A percentile compares a stretch with the other conserved stretches of the same genome.
These are phyloP conservation scores for Brotula barbata DNA, from an alignment of 2,797 vertebrate species.

Conservation along the genomic window DNA sequence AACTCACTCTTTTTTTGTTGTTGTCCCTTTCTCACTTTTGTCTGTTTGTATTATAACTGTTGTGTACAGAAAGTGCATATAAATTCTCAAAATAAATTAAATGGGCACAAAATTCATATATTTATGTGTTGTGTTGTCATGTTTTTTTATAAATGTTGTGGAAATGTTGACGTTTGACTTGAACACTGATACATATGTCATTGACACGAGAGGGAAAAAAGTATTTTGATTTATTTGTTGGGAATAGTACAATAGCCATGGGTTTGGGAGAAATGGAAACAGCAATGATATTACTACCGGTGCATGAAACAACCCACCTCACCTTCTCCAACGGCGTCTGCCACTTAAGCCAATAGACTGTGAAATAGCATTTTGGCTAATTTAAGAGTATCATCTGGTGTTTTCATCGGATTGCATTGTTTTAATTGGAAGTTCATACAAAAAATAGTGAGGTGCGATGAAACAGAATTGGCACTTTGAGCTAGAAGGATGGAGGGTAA, in stretches of 20 bases:
- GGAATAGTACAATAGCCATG: slow-evolving; percentile 76
- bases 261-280: slow-evolving; percentile 62
- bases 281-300: slow-evolving; percentile 71
- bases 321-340: slow-evolving; percentile 61
- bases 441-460: slow-evolving; percentile 75
- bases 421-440: slow-evolving; percentile 71
- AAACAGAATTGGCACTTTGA: slow-evolving; percentile 70
- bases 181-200: slow-evolving; percentile 20
- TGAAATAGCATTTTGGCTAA: slow-evolving; percentile 87
- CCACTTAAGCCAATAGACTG: slow-evolving; percentile 61
- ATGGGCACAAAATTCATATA: slow-evolving; percentile 54
- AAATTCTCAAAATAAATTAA: slow-evolving; percentile 77
- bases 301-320: slow-evolving; percentile 68
- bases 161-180: not conserved
- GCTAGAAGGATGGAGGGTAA: slow-evolving; percentile 51
- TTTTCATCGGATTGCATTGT: slow-evolving; percentile 54
- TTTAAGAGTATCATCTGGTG: slow-evolving; percentile 65
- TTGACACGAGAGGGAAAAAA: slow-evolving; percentile 54
- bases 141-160: slow-evolving; percentile 16
- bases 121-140: slow-evolving; percentile 39
- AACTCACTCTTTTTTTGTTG: slow-evolving; percentile 34
- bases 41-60: slow-evolving; percentile 77
- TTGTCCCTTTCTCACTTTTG: slow-evolving; percentile 63
- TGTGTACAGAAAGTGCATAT: slow-evolving; percentile 70
- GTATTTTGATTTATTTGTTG: slow-evolving; percentile 79